Base-by-base conservation (phyloP, 2,797 vertebrate genomes). In the Muraenolepis orangiensis region DNA sequence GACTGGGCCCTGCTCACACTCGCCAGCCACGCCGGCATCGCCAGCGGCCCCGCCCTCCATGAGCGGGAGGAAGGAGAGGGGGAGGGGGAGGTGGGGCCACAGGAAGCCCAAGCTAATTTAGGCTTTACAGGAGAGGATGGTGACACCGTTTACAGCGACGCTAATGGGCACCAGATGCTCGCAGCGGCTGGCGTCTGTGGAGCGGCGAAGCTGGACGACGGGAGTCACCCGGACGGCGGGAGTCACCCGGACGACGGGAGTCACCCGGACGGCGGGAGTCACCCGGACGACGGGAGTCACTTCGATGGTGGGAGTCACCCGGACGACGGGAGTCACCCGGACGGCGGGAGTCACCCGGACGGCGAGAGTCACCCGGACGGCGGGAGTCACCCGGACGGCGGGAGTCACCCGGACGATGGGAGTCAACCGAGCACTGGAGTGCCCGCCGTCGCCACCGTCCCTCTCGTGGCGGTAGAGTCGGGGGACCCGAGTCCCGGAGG, bases 1-100 rank as follows among this genome's bases (percentile, higher is more conserved):
- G 87, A 88, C 32, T 70, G 42, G 0, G 87, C 91, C 34, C 85
- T 92, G 23, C 38, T 85, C 7, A 86, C 79, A 57, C 72, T 92
- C 38, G 86, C 89, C 6, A 36, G 78, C 30, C 85, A 90, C 30
- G 91, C 86, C 6, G 91, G 89, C 13, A 70, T 92, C 32, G 57
- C 31, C 20, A 4, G 30, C 31, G 20, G 2, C 16, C 13, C 29
- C 34, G 66, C 67, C 23, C n/a, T 69, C 38, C 77, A 76, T 57
- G 78, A 68, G 20, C 38, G 70, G 57, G 78, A 81, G 10, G 38
- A 74, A 16, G 51, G 42, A 18, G 74, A 80, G n/a, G 74, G 30
- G 0, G 69, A 77, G n/a, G 46, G 36, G 61, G 70, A 72, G 4
- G 5, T 1, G 51, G 51, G 23, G 57, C 10, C 1, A 26, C 10